Base-by-base conservation (phyloP, 2,797 vertebrate species). In the Podargus strigoides region DNA sequence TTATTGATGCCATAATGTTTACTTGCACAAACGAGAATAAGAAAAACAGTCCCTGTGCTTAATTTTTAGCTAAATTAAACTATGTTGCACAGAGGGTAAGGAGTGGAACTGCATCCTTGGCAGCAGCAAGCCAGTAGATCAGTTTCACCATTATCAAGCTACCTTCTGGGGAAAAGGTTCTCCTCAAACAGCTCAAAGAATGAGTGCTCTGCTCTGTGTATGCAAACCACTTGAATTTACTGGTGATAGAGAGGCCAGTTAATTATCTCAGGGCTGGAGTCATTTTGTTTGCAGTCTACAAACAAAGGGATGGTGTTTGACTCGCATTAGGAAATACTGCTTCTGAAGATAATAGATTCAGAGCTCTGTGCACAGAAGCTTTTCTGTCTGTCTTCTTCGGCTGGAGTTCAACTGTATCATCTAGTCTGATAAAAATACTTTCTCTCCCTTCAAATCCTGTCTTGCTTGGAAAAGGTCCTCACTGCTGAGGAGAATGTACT, bases 271-370 rank as follows among this genome's bases (percentile, higher is more conserved):
- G 62, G 46, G 42, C 79, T 94, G 91, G 85, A 94, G 94, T 92
- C 2, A 42, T 93, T 96, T 86, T 93, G 82, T 96, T 97, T 95
- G 91, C 95, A 84, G 78, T 90, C 91, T 93, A 70, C 94, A 96
- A 96, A 95, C 93, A 95, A 84, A 94, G 55, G 58, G 62, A 56
- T 36, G 41, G 41, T 84, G 91, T 93, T 95, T 88, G 69, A 91
- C 87, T 95, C 5, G 0, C 63, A 47, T 93, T 81, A 86, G 47
- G 79, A 87, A 91, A 63, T n/a, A 76, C 91, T 96, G 85, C 79
- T 62, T 60, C 27, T 67, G 83, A 63, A 91, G 91, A 88, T 59
- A 92, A 93, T 69, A 70, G 69, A 69, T 66, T 73, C 62, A 70
- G 77, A 50, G 41, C 52, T 86, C 52, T 56, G 44, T 73, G 59